Evolutionary conservation across 2,113 vertebrate genomes (phyloP).

Genomic region (Laticauda colubrina): DNA sequence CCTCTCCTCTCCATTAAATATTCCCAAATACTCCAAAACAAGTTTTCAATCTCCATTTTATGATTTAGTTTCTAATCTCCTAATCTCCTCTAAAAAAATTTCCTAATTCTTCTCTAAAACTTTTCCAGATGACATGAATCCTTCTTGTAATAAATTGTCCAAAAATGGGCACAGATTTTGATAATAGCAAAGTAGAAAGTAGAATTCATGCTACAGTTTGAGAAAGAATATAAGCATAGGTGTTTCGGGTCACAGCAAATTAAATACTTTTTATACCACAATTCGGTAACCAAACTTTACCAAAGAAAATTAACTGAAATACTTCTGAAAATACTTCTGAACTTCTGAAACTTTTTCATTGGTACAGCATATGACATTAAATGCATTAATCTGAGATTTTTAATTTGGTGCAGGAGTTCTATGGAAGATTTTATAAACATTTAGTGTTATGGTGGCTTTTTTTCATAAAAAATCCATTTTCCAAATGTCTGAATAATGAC

Average conservation of each 20-base stretch:
- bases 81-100: neutral
- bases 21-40: neutral
- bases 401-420: slow-evolving; percentile 47
- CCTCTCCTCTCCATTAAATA: neutral
- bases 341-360: slow-evolving; percentile 38
- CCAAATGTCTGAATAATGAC: slow-evolving; percentile 53
- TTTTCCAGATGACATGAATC: neutral
- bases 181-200: neutral
- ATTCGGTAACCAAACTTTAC: slow-evolving; percentile 65
- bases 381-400: slow-evolving; percentile 27
- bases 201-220: fast-evolving
- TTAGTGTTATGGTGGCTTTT: slow-evolving; percentile 34
- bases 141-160: neutral
- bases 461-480: slow-evolving; percentile 49
- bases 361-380: slow-evolving; percentile 21
- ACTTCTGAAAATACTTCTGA: slow-evolving; percentile 70
- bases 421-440: slow-evolving; percentile 30
- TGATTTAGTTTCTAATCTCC: neutral
- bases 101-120: neutral
- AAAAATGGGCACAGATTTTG: neutral
- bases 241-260: slow-evolving; percentile 18
- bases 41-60: neutral
- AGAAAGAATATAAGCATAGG: neutral
- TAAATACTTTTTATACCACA: slow-evolving; percentile 6
- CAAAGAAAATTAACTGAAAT: slow-evolving; percentile 60